Conservation (phyloP, 2,113 vertebrate species). For the Otis tarda region DNA sequence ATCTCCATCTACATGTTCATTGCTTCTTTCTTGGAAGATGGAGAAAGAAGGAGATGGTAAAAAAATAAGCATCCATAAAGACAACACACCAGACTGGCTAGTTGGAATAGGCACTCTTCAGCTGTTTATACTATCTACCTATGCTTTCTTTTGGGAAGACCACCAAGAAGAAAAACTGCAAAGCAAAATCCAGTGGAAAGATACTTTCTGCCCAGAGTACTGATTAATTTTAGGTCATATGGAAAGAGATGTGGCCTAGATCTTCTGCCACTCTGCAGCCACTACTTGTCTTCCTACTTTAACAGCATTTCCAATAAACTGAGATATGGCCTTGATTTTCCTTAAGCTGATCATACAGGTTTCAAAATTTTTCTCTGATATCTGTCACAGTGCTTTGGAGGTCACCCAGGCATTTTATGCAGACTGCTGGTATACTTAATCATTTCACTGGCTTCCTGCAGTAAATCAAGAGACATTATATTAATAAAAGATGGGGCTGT, state of each 20-base stretch:
- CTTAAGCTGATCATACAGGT: constrained; percentile 21
- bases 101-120: not conserved
- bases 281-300: not conserved
- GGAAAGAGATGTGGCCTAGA: not conserved
- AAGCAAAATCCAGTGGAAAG: not conserved
- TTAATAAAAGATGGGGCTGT: constrained; percentile 59
- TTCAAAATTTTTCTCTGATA: constrained; percentile 35
- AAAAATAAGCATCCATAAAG: not conserved
- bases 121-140: not conserved
- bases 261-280: not conserved
- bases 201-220: not conserved
- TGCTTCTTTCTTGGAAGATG: not conserved
- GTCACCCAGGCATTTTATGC: constrained; percentile 52
- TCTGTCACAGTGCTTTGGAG: constrained; percentile 41
- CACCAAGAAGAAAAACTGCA: not conserved
- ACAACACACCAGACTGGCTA: not conserved
- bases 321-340: constrained; percentile 31
- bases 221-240: not conserved
- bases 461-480: constrained; percentile 56
- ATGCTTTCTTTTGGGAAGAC: not conserved
- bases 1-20: not conserved
- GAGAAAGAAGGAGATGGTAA: not conserved
- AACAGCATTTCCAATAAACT: constrained; percentile 15
- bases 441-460: constrained; percentile 56
- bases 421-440: constrained; percentile 51